Percentiles rank a stretch among this genome's conserved stretches.
Conservation (phyloP, 2,888 invertebrate species). For the Pollenia amentaria region DNA sequence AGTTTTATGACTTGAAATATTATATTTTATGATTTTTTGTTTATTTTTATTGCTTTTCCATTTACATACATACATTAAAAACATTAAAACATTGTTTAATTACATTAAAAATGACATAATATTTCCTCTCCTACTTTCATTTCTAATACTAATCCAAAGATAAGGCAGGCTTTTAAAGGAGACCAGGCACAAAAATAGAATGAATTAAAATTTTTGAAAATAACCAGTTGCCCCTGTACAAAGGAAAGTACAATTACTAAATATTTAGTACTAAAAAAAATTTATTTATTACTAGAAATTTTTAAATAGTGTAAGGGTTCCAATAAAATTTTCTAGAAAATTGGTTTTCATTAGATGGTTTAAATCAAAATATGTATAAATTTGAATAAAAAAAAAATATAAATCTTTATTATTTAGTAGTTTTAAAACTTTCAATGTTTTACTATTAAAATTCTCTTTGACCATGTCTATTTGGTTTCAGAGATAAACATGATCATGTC, state of each 20-base stretch:
- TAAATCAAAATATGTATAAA: not conserved
- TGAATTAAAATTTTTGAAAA: not conserved
- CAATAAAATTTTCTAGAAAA: slow-evolving; percentile 47
- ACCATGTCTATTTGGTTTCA: slow-evolving; percentile 35
- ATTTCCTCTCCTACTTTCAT: slow-evolving; percentile 20
- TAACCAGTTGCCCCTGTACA: slow-evolving; percentile 17
- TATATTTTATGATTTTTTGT: slow-evolving; percentile 64
- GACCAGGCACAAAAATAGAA: not conserved
- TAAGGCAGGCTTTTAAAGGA: not conserved
- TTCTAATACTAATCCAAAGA: not conserved
- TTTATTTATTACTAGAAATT: slow-evolving; percentile 19
- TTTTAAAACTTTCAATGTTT: slow-evolving; percentile 47
- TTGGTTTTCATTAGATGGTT: slow-evolving; percentile 38
- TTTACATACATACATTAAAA: slow-evolving; percentile 69
- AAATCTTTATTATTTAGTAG: slow-evolving; percentile 35
- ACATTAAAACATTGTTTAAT: slow-evolving; percentile 70
- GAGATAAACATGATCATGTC: slow-evolving; percentile 51
- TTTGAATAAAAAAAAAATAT: slow-evolving; percentile 24
- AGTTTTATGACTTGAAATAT: slow-evolving; percentile 70
- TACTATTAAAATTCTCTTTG: not conserved
- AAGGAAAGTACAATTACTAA: not conserved
- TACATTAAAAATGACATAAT: slow-evolving; percentile 73
- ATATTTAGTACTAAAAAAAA: not conserved
- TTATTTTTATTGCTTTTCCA: slow-evolving; percentile 72
- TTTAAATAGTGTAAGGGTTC: slow-evolving; percentile 31